phyloP scores from a whole-genome alignment of 2,113 vertebrate genomes.

The Cynopterus brachyotis region DNA sequence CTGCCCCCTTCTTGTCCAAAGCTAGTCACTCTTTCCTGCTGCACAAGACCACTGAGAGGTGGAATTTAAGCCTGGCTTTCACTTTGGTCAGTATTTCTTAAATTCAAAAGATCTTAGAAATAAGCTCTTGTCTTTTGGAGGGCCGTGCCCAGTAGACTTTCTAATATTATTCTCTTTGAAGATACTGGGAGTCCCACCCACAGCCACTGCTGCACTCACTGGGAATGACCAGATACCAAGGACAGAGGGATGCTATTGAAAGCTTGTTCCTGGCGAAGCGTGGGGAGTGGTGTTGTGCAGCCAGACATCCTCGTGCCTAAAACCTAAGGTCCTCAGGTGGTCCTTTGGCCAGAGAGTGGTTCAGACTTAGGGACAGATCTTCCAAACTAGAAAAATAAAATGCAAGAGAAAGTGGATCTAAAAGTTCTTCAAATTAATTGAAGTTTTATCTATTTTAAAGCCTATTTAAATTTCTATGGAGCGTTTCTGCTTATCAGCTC shows the following conservation, averaged over 20 bases:
- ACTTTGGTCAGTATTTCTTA: neutral
- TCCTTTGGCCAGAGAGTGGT: neutral
- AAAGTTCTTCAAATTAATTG: slow-evolving; percentile 56
- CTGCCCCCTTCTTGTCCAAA: neutral
- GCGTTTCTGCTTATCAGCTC: neutral
- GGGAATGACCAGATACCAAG: neutral
- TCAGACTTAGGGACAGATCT: neutral
- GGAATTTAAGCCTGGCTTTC: neutral
- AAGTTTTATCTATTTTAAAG: slow-evolving; percentile 63
- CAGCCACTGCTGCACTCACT: neutral
- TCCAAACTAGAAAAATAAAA: neutral
- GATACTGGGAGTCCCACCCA: neutral
- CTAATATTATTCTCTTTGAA: neutral
- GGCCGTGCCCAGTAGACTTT: neutral
- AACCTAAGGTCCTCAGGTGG: neutral
- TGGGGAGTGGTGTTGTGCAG: neutral
- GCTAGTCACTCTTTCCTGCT: neutral
- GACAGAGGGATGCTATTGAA: neutral
- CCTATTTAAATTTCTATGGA: slow-evolving; percentile 64
- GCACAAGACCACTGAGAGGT: neutral
- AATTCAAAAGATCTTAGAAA: neutral
- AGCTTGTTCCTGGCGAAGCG: neutral
- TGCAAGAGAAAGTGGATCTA: neutral
- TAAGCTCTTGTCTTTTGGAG: neutral
- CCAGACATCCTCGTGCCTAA: neutral